Percentiles rank a stretch among this genome's conserved stretches.
These are phyloP conservation scores for Danaus chrysippus DNA, from an alignment of 2,888 invertebrate genomes.

Conservation along the genomic window DNA sequence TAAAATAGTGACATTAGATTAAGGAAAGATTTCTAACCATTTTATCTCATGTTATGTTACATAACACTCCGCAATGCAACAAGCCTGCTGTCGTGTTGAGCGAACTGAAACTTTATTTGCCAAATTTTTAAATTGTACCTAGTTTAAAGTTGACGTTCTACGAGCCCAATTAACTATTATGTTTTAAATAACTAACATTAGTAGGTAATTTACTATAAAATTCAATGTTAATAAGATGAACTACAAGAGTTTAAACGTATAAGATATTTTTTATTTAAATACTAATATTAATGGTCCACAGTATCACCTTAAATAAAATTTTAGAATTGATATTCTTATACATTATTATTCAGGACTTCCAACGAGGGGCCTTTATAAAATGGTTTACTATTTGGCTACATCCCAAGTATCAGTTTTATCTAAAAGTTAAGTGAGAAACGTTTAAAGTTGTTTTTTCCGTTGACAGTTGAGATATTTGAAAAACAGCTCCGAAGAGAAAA, in stretches of 20 bases:
- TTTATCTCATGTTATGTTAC: not conserved
- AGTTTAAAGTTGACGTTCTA: no score
- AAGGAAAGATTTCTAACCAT: not conserved
- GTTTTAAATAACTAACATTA: no score
- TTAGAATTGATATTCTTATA: not conserved
- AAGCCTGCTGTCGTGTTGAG: not conserved
- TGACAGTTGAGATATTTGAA: not conserved
- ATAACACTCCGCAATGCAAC: conserved; percentile 2
- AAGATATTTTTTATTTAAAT: not conserved
- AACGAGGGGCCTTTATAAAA: not conserved
- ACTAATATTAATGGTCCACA: not conserved
- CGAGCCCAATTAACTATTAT: no score
- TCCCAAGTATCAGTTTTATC: not conserved
- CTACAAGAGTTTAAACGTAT: not conserved
- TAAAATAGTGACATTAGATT: no score
- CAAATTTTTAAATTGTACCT: not conserved
- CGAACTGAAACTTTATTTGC: not conserved
- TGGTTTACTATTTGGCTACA: not conserved
- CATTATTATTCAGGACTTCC: not conserved
- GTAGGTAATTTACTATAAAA: not conserved
- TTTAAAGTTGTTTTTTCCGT: not conserved
- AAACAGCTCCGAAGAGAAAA: no score
- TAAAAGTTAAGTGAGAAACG: not conserved
- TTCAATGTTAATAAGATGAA: not conserved
- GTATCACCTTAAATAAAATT: not conserved